Conservation (phyloP, 2,888 invertebrate genomes). For the Sphinx pinastri region DNA sequence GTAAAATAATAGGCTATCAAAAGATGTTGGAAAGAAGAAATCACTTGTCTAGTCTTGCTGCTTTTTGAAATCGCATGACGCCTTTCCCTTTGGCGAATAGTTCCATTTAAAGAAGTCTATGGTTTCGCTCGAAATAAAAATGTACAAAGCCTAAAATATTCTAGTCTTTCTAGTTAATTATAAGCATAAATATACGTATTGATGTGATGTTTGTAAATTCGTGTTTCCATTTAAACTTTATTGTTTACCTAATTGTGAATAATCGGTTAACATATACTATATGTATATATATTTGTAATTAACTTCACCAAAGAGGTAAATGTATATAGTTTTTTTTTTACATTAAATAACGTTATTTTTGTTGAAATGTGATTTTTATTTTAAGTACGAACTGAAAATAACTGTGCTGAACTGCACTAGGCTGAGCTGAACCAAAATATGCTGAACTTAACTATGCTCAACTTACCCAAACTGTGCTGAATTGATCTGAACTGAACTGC, state of each 20-base stretch:
- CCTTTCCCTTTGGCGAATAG: neutral
- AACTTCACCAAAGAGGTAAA: neutral
- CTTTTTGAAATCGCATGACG: slow-evolving; percentile 18
- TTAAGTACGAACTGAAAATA: too few relatives aligned
- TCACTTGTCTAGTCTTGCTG: slow-evolving; percentile 52
- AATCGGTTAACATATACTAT: slow-evolving; percentile 2
- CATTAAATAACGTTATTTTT: neutral
- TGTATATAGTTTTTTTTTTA: neutral
- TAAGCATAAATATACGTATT: neutral
- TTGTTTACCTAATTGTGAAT: neutral
- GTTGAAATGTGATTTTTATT: neutral
- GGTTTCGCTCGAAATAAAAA: neutral
- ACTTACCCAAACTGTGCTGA: too few relatives aligned
- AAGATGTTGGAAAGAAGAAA: slow-evolving; percentile 62
- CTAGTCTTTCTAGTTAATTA: slow-evolving; percentile 23
- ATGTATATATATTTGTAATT: neutral
- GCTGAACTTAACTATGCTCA: too few relatives aligned
- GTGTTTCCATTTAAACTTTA: slow-evolving; percentile 5
- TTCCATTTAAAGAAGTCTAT: neutral
- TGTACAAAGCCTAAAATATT: slow-evolving; percentile 1
- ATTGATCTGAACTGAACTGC: too few relatives aligned
- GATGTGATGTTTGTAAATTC: neutral
- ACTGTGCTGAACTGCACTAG: too few relatives aligned
- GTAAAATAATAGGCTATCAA: slow-evolving; percentile 32
- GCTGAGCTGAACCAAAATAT: too few relatives aligned